A percentile compares a stretch with the other conserved stretches of the same genome.
These are phyloP conservation scores for Gallinago nigripennis DNA, from an alignment of 2,797 vertebrate species.

Conservation along the genomic window DNA sequence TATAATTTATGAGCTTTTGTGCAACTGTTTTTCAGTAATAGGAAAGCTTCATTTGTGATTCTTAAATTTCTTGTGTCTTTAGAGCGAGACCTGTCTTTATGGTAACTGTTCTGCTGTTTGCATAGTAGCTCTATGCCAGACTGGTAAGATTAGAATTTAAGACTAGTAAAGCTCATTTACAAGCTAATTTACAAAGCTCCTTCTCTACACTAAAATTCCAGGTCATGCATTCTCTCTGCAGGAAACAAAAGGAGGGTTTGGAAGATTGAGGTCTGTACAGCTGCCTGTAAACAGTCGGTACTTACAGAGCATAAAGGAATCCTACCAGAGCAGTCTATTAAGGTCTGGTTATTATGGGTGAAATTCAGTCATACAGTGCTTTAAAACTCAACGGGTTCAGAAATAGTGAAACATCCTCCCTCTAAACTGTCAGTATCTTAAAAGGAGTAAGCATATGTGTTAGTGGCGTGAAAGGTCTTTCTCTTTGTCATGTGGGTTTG, in stretches of 20 bases:
- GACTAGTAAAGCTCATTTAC: conserved; percentile 29
- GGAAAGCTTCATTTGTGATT: neutral
- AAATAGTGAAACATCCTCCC: fast-evolving
- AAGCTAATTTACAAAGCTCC: conserved; percentile 31
- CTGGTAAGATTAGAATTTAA: conserved; percentile 40
- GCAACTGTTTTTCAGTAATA: neutral
- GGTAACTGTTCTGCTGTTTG: neutral
- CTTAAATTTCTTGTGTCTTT: neutral
- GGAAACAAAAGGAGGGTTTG: neutral
- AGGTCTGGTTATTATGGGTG: neutral
- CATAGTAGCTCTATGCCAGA: neutral
- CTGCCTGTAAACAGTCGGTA: neutral
- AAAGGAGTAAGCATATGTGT: neutral
- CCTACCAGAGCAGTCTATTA: neutral
- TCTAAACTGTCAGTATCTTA: neutral
- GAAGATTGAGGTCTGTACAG: neutral
- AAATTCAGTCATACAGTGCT: neutral
- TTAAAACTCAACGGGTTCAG: neutral
- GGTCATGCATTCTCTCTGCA: neutral
- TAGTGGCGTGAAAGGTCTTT: neutral
- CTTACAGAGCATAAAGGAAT: neutral
- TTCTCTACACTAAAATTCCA: neutral
- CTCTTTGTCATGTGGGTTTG: neutral
- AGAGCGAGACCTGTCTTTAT: neutral
- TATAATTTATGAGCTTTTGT: neutral